Evolutionary conservation across 1,140 invertebrate genomes (phyloP), one percentile per base, ranked within the genome.

Genomic region (Thaumetopoea pityocampa): DNA sequence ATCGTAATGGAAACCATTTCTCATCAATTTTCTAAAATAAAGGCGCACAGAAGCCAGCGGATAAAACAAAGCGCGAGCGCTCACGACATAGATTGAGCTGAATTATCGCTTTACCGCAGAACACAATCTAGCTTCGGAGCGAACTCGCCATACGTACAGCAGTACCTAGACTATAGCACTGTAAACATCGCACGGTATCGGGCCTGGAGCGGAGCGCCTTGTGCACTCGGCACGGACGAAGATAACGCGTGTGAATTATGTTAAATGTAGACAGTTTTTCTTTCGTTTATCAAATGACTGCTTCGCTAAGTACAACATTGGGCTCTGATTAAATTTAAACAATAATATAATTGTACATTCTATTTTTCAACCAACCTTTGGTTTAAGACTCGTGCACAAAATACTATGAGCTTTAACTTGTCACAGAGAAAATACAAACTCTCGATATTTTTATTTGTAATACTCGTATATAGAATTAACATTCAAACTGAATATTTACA

Each of bases 1-100:
- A 45, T 64, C 72, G 74, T 81, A 83, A 83, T 83, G 79, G 79
- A 79, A 71, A 79, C 71, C 79, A 78, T 83, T 81, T 83, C 79
- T 83, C 77, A 83, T 83, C 79, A 83, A 83, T 83, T 83, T 83
- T 83, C 79, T 83, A 83, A n/a, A 83, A 83, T 83, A 83, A 83
- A 83, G 79, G 79, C 71, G 69, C 72, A 79, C 79, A 81, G 79
- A 72, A 84, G 80, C 80, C 71, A 73, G 64, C 66, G 74, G 67
- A 77, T 76, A 72, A 73, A 80, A 84, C 80, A 84, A 84, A 84
- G 80, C 79, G 66, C 62, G 54, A 59, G 72, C 62, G 74, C 80
- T 79, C 80, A 84, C 80, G 80, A 84, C 80, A 74, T 81, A 84
- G 80, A 84, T 84, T 84, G 80, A 69, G 67, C 67, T 78, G 74